These are phyloP conservation scores for Drosophila erecta DNA, from an alignment of 1,140 invertebrate genomes.

Conservation along the genomic window DNA sequence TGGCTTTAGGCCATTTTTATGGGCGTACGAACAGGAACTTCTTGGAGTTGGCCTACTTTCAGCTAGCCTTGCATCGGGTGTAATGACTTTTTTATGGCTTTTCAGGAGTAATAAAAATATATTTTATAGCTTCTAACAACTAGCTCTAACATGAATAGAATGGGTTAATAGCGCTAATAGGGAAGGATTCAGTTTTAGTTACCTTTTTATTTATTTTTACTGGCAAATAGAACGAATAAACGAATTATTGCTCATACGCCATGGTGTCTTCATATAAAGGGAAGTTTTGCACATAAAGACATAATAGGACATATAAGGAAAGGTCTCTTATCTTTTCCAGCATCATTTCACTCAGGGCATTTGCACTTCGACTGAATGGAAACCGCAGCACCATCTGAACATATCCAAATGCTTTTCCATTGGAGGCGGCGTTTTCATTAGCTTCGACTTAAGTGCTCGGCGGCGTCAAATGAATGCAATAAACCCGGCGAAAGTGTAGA, in stretches of 20 bases:
- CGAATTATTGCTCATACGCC: background rate
- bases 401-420: slow-evolving; percentile 37
- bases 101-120: background rate
- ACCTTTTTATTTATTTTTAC: background rate
- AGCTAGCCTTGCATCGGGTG: slow-evolving; percentile 16
- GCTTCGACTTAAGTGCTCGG: slow-evolving; percentile 38
- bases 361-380: slow-evolving; percentile 4
- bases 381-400: background rate
- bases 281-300: no score
- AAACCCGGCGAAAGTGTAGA: slow-evolving; percentile 52
- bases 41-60: slow-evolving; percentile 57
- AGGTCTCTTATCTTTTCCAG: no score
- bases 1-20: slow-evolving; percentile 30
- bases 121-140: background rate
- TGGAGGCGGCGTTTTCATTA: slow-evolving; percentile 34
- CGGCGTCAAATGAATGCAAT: slow-evolving; percentile 42
- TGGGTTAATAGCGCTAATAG: no score
- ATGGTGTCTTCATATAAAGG: background rate
- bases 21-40: slow-evolving; percentile 58
- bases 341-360: slow-evolving; percentile 8
- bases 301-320: no score
- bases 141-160: background rate
- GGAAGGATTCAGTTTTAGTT: background rate
- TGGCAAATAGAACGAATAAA: no score
- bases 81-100: background rate